phyloP scores from a whole-genome alignment of 2,888 invertebrate genomes.

The Acleris sparsana region DNA sequence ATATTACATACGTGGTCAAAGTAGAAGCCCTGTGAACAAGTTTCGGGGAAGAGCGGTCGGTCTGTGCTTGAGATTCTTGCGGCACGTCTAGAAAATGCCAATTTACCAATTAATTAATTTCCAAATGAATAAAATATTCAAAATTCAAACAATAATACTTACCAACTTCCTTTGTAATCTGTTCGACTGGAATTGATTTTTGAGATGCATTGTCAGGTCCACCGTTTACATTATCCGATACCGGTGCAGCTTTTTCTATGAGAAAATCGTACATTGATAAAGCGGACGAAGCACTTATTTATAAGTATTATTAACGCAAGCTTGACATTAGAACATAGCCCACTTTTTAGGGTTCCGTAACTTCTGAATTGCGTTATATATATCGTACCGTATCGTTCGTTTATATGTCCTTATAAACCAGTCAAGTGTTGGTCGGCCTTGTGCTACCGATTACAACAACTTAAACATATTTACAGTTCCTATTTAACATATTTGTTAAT shows the following conservation, averaged over 20 bases:
- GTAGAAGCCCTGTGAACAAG: slow-evolving; percentile 85
- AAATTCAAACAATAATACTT: slow-evolving; percentile 40
- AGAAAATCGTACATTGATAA: not conserved
- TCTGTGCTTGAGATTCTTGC: slow-evolving; percentile 56
- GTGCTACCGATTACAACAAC: no score
- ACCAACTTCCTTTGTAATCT: slow-evolving; percentile 70
- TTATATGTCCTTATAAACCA: no score
- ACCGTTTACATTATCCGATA: slow-evolving; percentile 59
- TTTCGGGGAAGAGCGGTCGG: slow-evolving; percentile 66
- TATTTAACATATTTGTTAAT: no score
- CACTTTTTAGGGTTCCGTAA: no score
- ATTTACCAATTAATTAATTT: not conserved
- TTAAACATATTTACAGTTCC: no score
- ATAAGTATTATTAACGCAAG: no score
- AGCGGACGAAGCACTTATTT: no score
- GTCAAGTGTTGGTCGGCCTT: no score
- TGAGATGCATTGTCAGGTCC: slow-evolving; percentile 57
- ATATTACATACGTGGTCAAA: slow-evolving; percentile 74
- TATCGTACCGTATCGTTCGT: no score
- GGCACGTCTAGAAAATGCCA: slow-evolving; percentile 54
- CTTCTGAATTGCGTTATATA: no score
- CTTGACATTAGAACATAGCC: no score
- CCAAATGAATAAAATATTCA: no score
- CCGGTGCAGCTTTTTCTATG: slow-evolving; percentile 38
- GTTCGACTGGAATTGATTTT: slow-evolving; percentile 66